Percentiles rank a stretch among this genome's conserved stretches.
phyloP scores from a whole-genome alignment of 2,888 invertebrate species.

The Caenorhabditis japonica region DNA sequence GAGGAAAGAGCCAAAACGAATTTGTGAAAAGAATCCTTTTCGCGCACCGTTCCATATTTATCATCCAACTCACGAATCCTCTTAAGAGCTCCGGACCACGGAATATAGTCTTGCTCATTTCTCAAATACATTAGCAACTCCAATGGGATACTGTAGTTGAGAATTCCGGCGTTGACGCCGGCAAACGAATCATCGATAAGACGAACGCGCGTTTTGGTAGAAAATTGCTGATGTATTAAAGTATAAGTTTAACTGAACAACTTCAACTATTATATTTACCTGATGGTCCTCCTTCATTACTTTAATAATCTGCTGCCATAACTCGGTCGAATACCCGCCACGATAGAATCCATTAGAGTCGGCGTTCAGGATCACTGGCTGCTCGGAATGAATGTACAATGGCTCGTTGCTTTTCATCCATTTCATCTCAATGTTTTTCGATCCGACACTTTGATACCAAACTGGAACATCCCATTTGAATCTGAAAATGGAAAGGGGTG shows the following conservation, averaged over 20 bases:
- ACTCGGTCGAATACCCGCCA: constrained; percentile 68
- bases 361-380: constrained; percentile 67
- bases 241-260: too few relatives aligned
- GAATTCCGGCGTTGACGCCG: constrained; percentile 48
- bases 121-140: constrained; percentile 48
- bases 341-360: constrained; percentile 74
- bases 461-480: constrained; percentile 76
- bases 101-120: constrained; percentile 53
- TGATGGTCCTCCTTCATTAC: constrained; percentile 65
- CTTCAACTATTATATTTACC: too few relatives aligned
- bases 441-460: constrained; percentile 69
- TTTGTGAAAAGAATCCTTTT: constrained; percentile 32
- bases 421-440: constrained; percentile 50
- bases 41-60: constrained; percentile 52
- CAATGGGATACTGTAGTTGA: constrained; percentile 55
- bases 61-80: constrained; percentile 14
- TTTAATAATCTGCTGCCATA: constrained; percentile 66
- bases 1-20: constrained; percentile 51
- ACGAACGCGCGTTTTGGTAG: constrained; percentile 53
- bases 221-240: constrained; percentile 51
- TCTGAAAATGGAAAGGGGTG: constrained; percentile 45
- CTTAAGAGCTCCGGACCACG: constrained; percentile 30
- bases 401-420: constrained; percentile 65
- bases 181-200: constrained; percentile 62
- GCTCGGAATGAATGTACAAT: constrained; percentile 24